Evolutionary conservation across 2,113 vertebrate species (phyloP).

Genomic region (Puntigrus tetrazona): DNA sequence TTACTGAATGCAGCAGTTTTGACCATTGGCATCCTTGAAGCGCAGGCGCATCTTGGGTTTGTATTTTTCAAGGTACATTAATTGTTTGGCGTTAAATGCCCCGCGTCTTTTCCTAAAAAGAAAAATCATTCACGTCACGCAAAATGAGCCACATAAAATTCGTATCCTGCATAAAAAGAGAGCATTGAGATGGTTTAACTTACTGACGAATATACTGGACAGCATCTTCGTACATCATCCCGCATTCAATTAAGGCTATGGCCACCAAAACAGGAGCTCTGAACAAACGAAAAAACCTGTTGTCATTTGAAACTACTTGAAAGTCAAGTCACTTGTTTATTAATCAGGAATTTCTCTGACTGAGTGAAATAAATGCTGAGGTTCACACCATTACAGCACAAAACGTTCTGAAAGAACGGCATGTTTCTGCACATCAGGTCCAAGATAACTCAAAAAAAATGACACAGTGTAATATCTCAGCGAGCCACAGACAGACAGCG

Average conservation of each 20-base stretch:
- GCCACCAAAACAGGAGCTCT: constrained; percentile 98
- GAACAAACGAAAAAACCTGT: constrained; percentile 14
- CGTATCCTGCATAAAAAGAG: neutral
- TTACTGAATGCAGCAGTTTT: constrained; percentile 80
- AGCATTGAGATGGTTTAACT: constrained; percentile 66
- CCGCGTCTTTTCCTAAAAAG: constrained; percentile 91
- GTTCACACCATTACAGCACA: neutral
- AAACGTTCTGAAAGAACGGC: neutral
- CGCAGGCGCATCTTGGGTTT: constrained; percentile 94
- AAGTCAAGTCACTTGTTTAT: neutral
- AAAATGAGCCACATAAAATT: neutral
- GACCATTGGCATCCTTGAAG: constrained; percentile 90
- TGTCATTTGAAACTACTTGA: neutral
- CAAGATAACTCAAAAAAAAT: neutral
- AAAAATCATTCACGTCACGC: neutral
- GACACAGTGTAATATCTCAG: neutral
- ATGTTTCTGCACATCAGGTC: neutral
- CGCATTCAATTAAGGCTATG: constrained; percentile 94
- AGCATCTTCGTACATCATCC: constrained; percentile 98
- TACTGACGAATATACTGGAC: constrained; percentile 97
- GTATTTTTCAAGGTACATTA: constrained; percentile 97
- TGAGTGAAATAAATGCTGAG: neutral
- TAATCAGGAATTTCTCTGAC: neutral
- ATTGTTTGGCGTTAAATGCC: constrained; percentile 97
- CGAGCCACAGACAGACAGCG: neutral